Conservation (phyloP, 2,888 invertebrate genomes). For the Tipula helvola region DNA sequence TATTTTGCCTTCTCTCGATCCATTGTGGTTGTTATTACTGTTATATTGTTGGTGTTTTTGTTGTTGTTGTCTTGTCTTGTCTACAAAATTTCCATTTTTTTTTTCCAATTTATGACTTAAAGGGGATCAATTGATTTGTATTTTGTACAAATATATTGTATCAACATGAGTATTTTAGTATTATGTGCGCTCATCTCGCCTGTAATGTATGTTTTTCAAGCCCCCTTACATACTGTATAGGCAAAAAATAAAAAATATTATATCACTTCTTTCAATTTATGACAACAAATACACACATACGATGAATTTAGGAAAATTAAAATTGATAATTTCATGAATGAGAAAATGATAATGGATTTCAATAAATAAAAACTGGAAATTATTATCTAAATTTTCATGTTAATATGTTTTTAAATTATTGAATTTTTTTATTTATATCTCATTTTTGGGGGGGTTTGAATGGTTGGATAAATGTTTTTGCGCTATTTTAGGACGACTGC, state of each 20-base stretch:
- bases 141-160: not conserved
- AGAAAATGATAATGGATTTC: constrained; percentile 4
- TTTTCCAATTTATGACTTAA: not conserved
- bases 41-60: not conserved
- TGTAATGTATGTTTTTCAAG: not conserved
- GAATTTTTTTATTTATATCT: not conserved
- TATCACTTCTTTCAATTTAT: not conserved
- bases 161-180: not conserved
- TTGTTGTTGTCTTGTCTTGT: not conserved
- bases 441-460: not conserved
- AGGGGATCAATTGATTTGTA: constrained; percentile 4
- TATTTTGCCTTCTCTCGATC: not conserved
- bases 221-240: not conserved
- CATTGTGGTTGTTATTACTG: not conserved
- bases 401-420: not conserved
- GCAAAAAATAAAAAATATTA: not conserved
- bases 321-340: not conserved
- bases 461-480: not conserved
- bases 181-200: not conserved
- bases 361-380: not conserved
- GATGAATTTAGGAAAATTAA: not conserved
- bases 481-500: not conserved
- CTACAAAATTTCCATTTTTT: not conserved
- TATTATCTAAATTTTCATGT: not conserved
- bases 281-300: not conserved